Percentiles rank a stretch among this genome's conserved stretches.
Conservation (phyloP, 2,888 invertebrate genomes). For the Elaeidobius kamerunicus region DNA sequence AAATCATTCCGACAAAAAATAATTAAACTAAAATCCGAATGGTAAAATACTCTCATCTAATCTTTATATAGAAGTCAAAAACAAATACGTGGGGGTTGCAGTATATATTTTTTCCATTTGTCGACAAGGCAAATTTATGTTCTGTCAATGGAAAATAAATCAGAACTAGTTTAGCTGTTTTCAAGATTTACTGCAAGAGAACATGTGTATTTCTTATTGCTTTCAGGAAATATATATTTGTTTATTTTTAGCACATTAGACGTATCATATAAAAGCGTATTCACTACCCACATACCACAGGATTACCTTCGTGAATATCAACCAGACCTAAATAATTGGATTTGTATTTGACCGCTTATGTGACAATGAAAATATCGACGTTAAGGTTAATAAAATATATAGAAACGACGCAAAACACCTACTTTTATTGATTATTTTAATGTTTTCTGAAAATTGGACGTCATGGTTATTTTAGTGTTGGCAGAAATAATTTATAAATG, state of each 20-base stretch:
- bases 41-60: background rate
- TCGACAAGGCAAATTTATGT: slow-evolving; percentile 7
- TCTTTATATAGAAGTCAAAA: background rate
- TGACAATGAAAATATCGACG: slow-evolving; percentile 14
- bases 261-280: background rate
- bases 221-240: too few relatives aligned
- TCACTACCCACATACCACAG: slow-evolving; percentile 5
- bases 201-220: too few relatives aligned
- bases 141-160: slow-evolving; percentile 7
- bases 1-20: background rate
- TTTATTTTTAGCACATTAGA: background rate
- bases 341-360: background rate
- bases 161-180: slow-evolving; percentile 5
- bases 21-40: background rate
- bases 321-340: background rate
- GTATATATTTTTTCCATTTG: background rate
- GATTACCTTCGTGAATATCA: slow-evolving; percentile 6
- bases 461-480: background rate
- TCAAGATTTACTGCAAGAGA: too few relatives aligned
- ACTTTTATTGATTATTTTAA: slow-evolving; percentile 4
- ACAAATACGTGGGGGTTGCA: background rate
- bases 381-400: slow-evolving; percentile 6
- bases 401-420: background rate
- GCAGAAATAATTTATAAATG: too few relatives aligned
- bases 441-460: background rate